A percentile compares a stretch with the other conserved stretches of the same genome.
These are phyloP conservation scores for Brachionus rotundiformis DNA, from an alignment of 1,140 invertebrate species.

Conservation along the genomic window DNA sequence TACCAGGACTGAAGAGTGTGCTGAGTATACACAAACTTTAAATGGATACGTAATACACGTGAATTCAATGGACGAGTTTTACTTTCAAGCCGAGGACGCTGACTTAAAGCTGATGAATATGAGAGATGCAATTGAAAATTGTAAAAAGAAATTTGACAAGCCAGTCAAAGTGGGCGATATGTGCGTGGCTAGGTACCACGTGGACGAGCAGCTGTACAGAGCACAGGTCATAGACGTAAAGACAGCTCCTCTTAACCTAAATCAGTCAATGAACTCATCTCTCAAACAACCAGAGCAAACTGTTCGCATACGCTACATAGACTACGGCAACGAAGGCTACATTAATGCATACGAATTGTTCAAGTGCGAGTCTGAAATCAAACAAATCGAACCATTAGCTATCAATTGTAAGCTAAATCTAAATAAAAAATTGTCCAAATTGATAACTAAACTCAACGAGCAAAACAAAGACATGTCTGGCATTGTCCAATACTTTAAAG, in stretches of 20 bases:
- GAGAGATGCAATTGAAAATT: conserved; percentile 34
- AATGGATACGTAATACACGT: conserved; percentile 21
- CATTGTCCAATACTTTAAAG: conserved; percentile 27
- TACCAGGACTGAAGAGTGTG: background rate
- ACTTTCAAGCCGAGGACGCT: conserved; percentile 30
- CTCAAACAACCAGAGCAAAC: background rate
- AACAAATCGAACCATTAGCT: background rate
- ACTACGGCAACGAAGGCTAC: conserved; percentile 34
- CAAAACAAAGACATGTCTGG: background rate
- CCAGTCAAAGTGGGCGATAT: background rate
- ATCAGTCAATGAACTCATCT: conserved; percentile 16
- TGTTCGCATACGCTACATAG: background rate
- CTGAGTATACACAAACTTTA: background rate
- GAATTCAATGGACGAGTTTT: conserved; percentile 47
- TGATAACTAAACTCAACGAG: background rate
- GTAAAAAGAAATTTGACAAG: background rate
- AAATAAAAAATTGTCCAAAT: background rate
- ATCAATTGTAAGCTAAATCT: conserved; percentile 5
- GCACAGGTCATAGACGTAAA: conserved; percentile 22
- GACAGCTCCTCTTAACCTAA: background rate
- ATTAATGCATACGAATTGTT: background rate
- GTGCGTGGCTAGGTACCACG: conserved; percentile 3
- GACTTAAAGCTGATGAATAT: conserved; percentile 42
- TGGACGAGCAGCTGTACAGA: conserved; percentile 28
- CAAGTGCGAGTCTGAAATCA: background rate